Percentiles rank a stretch among this genome's conserved stretches.
These are phyloP conservation scores for Idaea dimidiata DNA, from an alignment of 2,888 invertebrate genomes.

Conservation along the genomic window DNA sequence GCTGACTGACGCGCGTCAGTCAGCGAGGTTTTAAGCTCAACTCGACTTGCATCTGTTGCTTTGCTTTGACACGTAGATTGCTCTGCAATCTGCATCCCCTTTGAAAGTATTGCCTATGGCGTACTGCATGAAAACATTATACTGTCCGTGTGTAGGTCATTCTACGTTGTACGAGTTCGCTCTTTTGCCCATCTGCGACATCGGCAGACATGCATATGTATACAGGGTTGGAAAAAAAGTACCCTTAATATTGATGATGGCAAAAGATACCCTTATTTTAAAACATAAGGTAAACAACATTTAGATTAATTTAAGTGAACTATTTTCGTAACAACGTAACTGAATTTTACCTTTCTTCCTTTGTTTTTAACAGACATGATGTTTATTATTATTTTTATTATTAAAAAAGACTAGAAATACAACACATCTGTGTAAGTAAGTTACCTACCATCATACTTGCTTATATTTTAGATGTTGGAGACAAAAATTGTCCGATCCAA, in stretches of 20 bases:
- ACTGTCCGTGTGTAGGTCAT: neutral
- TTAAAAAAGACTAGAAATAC: neutral
- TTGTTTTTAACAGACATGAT: neutral
- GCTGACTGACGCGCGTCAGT: constrained; percentile 48
- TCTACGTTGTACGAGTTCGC: neutral
- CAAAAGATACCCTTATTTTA: too few species aligned
- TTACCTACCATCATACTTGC: neutral
- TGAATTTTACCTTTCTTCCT: neutral
- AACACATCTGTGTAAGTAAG: neutral
- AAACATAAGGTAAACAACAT: too few species aligned
- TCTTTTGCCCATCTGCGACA: too few species aligned
- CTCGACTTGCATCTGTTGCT: constrained; percentile 45
- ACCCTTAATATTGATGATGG: too few species aligned
- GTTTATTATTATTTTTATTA: neutral
- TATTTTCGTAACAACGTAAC: neutral
- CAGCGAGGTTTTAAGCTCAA: constrained; percentile 17
- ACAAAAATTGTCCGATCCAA: neutral
- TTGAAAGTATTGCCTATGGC: constrained; percentile 20
- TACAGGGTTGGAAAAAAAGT: too few species aligned
- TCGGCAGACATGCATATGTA: too few species aligned
- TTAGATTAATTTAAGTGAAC: neutral
- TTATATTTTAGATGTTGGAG: neutral
- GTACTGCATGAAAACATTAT: neutral
- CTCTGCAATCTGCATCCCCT: constrained; percentile 27
- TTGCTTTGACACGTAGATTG: constrained; percentile 34